Conservation (phyloP, 23 tunicate genomes). For the Corella eumyota region DNA sequence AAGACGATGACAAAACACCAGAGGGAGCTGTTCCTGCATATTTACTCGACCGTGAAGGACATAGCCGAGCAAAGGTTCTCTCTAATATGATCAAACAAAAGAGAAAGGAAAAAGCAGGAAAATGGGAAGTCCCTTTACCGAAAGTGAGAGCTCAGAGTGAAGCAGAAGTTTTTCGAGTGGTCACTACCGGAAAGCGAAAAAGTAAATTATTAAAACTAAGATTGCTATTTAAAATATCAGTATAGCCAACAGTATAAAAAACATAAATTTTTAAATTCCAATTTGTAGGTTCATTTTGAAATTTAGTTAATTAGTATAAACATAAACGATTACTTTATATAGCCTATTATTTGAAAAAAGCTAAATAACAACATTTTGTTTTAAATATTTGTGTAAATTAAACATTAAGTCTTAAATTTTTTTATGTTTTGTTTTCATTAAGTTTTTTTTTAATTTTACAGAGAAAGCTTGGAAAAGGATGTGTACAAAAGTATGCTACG, state of each 20-base stretch:
- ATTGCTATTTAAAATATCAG: too few species aligned
- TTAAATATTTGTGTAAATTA: slow-evolving; percentile 1
- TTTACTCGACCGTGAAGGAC: slow-evolving; percentile 88
- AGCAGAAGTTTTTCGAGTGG: slow-evolving; percentile 92
- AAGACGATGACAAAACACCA: slow-evolving; percentile 89
- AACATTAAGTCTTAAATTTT: neutral
- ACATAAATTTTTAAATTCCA: too few species aligned
- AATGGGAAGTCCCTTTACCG: slow-evolving; percentile 87
- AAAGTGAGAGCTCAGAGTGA: slow-evolving; percentile 94
- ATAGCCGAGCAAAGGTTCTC: slow-evolving; percentile 81
- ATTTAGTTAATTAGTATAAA: too few species aligned
- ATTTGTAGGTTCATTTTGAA: too few species aligned
- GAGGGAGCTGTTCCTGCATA: slow-evolving; percentile 93
- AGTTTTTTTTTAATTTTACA: neutral
- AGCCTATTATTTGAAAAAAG: too few species aligned
- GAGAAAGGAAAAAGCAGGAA: slow-evolving; percentile 95
- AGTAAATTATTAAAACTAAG: slow-evolving; percentile 33
- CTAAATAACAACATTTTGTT: too few species aligned
- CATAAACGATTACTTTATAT: too few species aligned
- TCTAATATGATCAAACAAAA: slow-evolving; percentile 98
- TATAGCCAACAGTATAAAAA: too few species aligned
- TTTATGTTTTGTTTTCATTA: neutral
- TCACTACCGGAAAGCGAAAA: slow-evolving; percentile 87
- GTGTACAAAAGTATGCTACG: slow-evolving; percentile 77
- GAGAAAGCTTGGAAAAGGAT: slow-evolving; percentile 97